Percentiles rank a stretch among this genome's conserved stretches.
Conservation (phyloP, 2,888 invertebrate genomes). For the Geophilus truncorum region DNA sequence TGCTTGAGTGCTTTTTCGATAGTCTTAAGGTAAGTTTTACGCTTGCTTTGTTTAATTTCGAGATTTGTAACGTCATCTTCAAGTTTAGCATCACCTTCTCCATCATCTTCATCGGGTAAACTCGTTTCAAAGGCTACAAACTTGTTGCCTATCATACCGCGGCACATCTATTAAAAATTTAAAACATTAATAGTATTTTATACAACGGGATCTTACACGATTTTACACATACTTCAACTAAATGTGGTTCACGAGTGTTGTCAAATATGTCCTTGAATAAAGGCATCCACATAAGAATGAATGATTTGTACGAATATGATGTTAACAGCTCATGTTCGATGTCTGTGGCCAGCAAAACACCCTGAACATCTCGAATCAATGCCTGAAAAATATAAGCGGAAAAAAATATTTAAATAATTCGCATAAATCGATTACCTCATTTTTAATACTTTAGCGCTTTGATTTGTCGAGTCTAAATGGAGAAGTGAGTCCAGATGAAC, state of each 20-base stretch:
- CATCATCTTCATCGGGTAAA: not conserved
- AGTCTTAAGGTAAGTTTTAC: not conserved
- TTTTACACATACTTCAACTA: not conserved
- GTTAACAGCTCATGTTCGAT: not conserved
- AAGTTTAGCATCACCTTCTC: no score
- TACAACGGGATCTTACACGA: not conserved
- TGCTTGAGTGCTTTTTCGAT: not conserved
- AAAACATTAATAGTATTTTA: not conserved
- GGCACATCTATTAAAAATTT: not conserved
- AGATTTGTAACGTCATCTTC: no score
- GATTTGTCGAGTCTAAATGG: not conserved
- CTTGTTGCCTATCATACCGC: not conserved
- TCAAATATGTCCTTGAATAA: not conserved
- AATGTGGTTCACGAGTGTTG: not conserved
- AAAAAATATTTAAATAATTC: not conserved
- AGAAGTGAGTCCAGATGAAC: not conserved
- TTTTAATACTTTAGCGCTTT: not conserved
- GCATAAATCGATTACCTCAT: not conserved
- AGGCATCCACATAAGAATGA: not conserved
- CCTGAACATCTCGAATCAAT: not conserved
- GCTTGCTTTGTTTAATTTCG: not conserved
- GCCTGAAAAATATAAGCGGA: not conserved
- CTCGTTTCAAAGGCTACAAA: not conserved
- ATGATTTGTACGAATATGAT: not conserved
- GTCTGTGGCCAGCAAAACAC: not conserved